Conservation (phyloP, 2,113 vertebrate genomes). For the Spermophilus dauricus region DNA sequence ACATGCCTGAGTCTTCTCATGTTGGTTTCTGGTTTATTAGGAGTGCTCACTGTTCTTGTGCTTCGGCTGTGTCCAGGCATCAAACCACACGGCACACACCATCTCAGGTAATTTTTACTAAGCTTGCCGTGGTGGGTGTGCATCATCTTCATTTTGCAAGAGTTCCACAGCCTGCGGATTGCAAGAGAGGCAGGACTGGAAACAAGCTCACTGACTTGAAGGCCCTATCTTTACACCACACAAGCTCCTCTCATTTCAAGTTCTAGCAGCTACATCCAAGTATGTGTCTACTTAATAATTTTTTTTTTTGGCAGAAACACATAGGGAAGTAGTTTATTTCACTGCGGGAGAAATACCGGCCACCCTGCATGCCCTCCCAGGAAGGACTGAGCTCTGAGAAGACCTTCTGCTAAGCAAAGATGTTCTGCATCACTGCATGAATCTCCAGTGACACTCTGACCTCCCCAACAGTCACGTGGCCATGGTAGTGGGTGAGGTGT, state of each 20-base stretch:
- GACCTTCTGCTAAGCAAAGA: background rate
- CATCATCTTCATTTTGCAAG: background rate
- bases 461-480: accelerated
- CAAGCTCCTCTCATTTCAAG: background rate
- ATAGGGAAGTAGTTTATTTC: background rate
- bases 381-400: background rate
- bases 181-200: background rate
- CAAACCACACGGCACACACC: background rate
- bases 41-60: background rate
- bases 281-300: background rate
- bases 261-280: background rate
- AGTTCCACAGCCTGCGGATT: background rate
- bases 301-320: background rate
- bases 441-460: background rate
- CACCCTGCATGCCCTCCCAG: accelerated
- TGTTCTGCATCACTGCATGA: accelerated
- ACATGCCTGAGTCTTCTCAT: background rate
- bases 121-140: too few species aligned
- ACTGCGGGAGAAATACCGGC: background rate
- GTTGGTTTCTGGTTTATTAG: background rate
- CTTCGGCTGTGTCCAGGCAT: background rate
- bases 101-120: background rate
- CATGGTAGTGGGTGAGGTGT: background rate
- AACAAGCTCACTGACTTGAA: background rate
- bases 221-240: background rate